Percentiles rank a stretch among this genome's conserved stretches.
Conservation (phyloP, 2,888 invertebrate species). For the Xestobium rufovillosum region DNA sequence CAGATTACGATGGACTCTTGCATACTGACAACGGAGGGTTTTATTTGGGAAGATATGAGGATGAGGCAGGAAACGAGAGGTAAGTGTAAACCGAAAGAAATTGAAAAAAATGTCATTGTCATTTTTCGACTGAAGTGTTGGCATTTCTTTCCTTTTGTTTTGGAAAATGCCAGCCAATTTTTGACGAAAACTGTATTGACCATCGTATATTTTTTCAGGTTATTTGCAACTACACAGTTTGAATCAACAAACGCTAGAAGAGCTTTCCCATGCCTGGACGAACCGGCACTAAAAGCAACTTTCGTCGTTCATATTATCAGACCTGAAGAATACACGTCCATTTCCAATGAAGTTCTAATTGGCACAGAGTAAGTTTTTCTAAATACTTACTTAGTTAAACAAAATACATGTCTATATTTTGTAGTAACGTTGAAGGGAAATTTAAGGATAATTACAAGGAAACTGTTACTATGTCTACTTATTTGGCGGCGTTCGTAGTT, state of each 20-base stretch:
- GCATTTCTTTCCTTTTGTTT: no score
- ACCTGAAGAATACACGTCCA: background rate
- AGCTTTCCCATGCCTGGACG: constrained; percentile 1
- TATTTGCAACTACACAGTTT: background rate
- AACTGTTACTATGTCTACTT: constrained; percentile 4
- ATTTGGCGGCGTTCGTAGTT: constrained; percentile 15
- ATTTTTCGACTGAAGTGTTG: no score
- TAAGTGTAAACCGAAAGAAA: no score
- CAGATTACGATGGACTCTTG: background rate
- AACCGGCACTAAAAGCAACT: constrained; percentile 22
- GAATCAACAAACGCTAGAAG: constrained; percentile 1
- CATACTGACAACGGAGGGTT: constrained; percentile 1
- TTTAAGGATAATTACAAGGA: background rate
- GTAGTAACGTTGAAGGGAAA: background rate
- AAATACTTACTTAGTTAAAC: no score
- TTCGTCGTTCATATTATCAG: constrained; percentile 54
- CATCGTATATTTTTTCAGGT: no score
- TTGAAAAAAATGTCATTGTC: no score
- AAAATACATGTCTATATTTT: no score
- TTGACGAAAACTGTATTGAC: no score
- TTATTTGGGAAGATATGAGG: background rate
- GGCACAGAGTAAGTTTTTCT: background rate
- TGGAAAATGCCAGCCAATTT: no score
- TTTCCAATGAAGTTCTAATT: background rate
- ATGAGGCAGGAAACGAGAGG: background rate